Percentiles rank a stretch among this genome's conserved stretches.
Evolutionary conservation across 2,797 vertebrate species (phyloP).

Genomic region (Etheostoma nigrum): DNA sequence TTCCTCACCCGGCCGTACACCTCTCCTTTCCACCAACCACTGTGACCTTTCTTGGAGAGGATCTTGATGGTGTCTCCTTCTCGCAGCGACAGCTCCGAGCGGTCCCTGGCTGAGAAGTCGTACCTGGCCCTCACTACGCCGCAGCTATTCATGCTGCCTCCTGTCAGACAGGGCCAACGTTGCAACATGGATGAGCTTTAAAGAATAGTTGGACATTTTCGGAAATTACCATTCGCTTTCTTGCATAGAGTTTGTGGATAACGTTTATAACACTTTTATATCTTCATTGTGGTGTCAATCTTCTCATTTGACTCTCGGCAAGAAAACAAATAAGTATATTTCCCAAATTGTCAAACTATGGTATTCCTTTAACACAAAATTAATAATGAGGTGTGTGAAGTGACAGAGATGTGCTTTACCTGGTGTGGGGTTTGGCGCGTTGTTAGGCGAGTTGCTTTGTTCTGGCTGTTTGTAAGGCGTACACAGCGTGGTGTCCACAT

Average conservation of each 20-base stretch:
- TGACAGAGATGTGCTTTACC: constrained; percentile 53
- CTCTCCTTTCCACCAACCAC: constrained; percentile 96
- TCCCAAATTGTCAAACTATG: neutral
- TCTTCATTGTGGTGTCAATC: neutral
- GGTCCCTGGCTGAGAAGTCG: constrained; percentile 92
- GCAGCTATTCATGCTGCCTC: constrained; percentile 82
- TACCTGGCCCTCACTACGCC: constrained; percentile 92
- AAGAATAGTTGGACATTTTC: neutral
- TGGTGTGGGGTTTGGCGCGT: constrained; percentile 45
- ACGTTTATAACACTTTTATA: neutral
- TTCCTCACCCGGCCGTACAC: constrained; percentile 91
- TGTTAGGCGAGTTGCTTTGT: constrained; percentile 65
- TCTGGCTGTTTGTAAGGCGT: constrained; percentile 90
- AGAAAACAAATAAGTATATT: neutral
- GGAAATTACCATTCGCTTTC: neutral
- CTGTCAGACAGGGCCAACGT: constrained; percentile 63
- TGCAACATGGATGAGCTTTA: constrained; percentile 12
- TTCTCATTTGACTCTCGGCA: neutral
- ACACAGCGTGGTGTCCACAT: constrained; percentile 88
- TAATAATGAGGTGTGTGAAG: neutral
- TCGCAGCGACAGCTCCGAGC: constrained; percentile 89
- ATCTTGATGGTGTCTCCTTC: constrained; percentile 95
- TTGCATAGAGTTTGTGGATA: neutral
- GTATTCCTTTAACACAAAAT: neutral
- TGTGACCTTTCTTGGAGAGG: constrained; percentile 91